Evolutionary conservation across 2,888 invertebrate genomes (phyloP), one percentile per base, ranked within the genome.

Genomic region (Ethmia dodecea): DNA sequence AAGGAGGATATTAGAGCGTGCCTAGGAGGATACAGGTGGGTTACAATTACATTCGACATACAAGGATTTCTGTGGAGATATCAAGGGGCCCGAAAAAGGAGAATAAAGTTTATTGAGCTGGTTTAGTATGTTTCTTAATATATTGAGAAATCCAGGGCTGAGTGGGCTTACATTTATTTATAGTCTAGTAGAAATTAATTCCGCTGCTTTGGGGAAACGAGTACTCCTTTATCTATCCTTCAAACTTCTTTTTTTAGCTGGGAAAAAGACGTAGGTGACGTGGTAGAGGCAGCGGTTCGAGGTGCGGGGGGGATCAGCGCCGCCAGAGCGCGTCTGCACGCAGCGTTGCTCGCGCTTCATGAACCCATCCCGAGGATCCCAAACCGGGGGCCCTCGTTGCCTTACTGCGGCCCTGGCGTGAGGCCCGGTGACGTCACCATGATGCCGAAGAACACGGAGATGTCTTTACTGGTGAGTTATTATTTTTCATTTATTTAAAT

Each of bases 381-480:
- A 22, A 86, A 86, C 53, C 63, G 84, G 1, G 88, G 87, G 11
- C 89, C 89, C 11, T 84, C 88, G 43, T 77, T 89, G 34, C 88
- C 89, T 40, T 90, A 89, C 66, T 89, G 88, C 55, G 89, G 89
- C 16, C 87, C 89, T 25, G 88, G 87, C 13, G 87, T 86, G 13
- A 52, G 81, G 5, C 81, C 81, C 0, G 87, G 86, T 0, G 87
- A 87, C 48, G 86, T 87, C 46, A 83, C 81, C 5, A 84, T 87
- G 83, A 83, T 83, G 75, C 68, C 87, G 3, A 86, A 86, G 56
- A 74, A 68, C 33, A 76, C 80, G 0, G 89, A 91, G 52, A 80
- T 83, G 76, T 80, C 83, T 3, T 49, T 81, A 16, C 34, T 84
- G 76, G 86, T 83, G 37, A 78, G 78, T 68, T 1, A 13, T 28